A percentile compares a stretch with the other conserved stretches of the same genome.
Evolutionary conservation across 2,797 vertebrate species (phyloP).

Genomic region (Paedocypris micromegethes): DNA sequence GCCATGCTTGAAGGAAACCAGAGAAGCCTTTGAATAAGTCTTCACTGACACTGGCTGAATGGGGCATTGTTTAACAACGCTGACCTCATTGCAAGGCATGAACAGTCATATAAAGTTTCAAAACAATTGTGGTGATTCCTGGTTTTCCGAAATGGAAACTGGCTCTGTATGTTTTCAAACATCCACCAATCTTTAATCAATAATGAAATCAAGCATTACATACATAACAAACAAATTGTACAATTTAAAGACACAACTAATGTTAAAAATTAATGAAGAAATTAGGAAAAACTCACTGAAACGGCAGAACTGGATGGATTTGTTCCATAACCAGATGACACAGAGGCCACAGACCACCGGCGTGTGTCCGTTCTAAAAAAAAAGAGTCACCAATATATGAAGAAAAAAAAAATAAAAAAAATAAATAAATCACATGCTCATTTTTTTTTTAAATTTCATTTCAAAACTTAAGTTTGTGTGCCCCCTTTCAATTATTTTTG

Average conservation of each 20-base stretch:
- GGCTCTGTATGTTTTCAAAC: too few species aligned
- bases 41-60: slow-evolving; percentile 63
- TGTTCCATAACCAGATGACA: slow-evolving; percentile 97
- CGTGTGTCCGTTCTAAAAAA: slow-evolving; percentile 85
- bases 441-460: too few species aligned
- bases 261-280: not conserved
- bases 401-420: not conserved
- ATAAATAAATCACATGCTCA: too few species aligned
- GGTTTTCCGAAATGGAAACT: slow-evolving; percentile 29
- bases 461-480: too few species aligned
- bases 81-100: slow-evolving; percentile 66
- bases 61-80: slow-evolving; percentile 57
- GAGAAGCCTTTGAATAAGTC: slow-evolving; percentile 61
- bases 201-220: too few species aligned
- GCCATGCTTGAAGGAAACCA: slow-evolving; percentile 50
- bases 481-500: too few species aligned
- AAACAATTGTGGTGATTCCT: slow-evolving; percentile 53
- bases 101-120: slow-evolving; percentile 54
- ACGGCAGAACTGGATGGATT: slow-evolving; percentile 96
- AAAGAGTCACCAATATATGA: slow-evolving; percentile 38
- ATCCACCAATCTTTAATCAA: too few species aligned
- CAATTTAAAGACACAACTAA: slow-evolving; percentile 1
- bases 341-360: slow-evolving; percentile 94
- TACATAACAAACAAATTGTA: not conserved
- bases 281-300: slow-evolving; percentile 73